phyloP scores from a whole-genome alignment of 2,113 vertebrate genomes.

The Corythornis madagascariensis region DNA sequence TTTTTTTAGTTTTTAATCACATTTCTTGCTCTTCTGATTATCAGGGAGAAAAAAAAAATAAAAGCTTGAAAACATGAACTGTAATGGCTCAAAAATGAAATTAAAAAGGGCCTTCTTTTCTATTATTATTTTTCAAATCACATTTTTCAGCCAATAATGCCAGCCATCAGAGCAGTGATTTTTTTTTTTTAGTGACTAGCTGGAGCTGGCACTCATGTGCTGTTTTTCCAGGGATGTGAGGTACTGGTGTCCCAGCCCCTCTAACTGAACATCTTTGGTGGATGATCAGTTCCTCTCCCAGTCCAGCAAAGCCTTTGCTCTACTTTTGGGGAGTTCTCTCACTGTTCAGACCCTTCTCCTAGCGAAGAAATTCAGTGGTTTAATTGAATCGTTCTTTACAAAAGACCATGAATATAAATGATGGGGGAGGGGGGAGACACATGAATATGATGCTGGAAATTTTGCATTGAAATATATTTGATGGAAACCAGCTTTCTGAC shows the following conservation, averaged over 20 bases:
- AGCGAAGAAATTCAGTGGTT: background rate
- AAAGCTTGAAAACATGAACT: background rate
- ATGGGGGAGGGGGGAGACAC: background rate
- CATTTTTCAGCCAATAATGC: background rate
- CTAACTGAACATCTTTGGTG: background rate
- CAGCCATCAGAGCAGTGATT: background rate
- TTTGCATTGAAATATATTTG: background rate
- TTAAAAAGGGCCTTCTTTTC: background rate
- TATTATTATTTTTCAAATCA: slow-evolving; percentile 17
- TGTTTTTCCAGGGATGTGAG: background rate
- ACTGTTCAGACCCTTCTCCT: background rate
- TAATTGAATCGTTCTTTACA: slow-evolving; percentile 39
- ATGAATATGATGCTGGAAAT: slow-evolving; percentile 18
- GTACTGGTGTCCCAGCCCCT: background rate
- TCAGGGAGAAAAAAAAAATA: background rate
- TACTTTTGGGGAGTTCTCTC: background rate
- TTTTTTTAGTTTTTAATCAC: slow-evolving; percentile 23
- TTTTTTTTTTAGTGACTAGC: background rate
- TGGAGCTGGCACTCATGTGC: background rate
- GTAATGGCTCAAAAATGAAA: slow-evolving; percentile 35
- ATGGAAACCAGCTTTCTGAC: background rate
- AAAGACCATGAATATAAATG: slow-evolving; percentile 54
- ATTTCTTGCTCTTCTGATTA: slow-evolving; percentile 41
- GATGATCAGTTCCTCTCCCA: background rate
- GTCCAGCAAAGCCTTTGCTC: background rate